A percentile compares a stretch with the other conserved stretches of the same genome.
phyloP scores from a whole-genome alignment of 2,113 vertebrate genomes.

The Notarius lentiginosus region DNA sequence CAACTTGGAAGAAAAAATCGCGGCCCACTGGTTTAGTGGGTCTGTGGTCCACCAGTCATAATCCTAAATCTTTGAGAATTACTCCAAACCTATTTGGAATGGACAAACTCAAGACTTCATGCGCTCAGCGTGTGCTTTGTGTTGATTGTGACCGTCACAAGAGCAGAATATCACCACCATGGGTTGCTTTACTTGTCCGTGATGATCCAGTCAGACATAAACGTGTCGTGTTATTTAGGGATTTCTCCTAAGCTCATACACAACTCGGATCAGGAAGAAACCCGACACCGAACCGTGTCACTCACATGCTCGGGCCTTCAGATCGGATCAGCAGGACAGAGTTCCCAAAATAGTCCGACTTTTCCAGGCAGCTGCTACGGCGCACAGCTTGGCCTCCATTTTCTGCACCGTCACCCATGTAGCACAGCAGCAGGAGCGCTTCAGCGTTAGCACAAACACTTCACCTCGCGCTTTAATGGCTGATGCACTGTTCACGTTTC shows the following conservation, averaged over 20 bases:
- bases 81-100: not conserved
- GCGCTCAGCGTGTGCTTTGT: not conserved
- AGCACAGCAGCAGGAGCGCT: not conserved
- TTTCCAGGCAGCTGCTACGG: slow-evolving; percentile 62
- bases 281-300: slow-evolving; percentile 11
- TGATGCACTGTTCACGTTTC: not conserved
- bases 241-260: not conserved
- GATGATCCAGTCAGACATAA: not conserved
- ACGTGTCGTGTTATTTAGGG: not conserved
- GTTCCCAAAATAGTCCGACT: slow-evolving; percentile 69
- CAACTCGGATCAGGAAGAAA: not conserved
- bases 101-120: not conserved
- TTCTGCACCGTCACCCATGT: slow-evolving; percentile 58
- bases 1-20: too few species aligned
- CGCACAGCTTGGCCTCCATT: slow-evolving; percentile 47
- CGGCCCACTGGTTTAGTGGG: not conserved
- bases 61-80: not conserved
- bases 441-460: not conserved
- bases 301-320: not conserved
- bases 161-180: not conserved
- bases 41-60: not conserved
- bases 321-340: slow-evolving; percentile 19
- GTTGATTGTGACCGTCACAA: not conserved
- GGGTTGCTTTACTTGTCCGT: not conserved
- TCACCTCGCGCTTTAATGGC: not conserved